phyloP scores from a whole-genome alignment of 1,140 invertebrate species.

The Zelostemma sp. region DNA sequence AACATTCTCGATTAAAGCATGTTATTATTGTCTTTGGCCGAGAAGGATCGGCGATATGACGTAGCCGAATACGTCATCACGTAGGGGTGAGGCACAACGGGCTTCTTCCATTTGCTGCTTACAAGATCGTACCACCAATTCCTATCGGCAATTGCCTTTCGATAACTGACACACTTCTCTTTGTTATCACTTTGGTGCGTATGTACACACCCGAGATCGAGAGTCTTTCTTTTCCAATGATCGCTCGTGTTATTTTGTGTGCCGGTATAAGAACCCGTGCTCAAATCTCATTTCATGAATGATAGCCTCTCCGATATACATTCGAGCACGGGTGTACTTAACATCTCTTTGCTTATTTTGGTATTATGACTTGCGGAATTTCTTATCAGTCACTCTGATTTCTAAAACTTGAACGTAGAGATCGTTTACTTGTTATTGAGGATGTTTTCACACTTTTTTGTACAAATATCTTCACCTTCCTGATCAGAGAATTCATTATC shows the following conservation, averaged over 20 bases:
- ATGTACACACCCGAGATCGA: conserved; percentile 7
- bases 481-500: background rate
- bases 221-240: conserved; percentile 3
- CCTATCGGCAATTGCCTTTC: conserved; percentile 26
- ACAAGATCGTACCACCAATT: conserved; percentile 37
- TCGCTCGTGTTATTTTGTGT: background rate
- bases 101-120: conserved; percentile 38
- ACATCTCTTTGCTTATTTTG: background rate
- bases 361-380: background rate
- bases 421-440: background rate
- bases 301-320: background rate
- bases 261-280: background rate
- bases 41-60: conserved; percentile 45
- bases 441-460: no score
- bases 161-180: conserved; percentile 32
- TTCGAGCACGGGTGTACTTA: background rate
- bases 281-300: background rate
- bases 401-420: background rate
- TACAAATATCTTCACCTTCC: background rate
- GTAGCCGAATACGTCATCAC: conserved; percentile 32
- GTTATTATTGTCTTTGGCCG: conserved; percentile 43
- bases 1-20: conserved; percentile 33
- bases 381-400: background rate
- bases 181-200: conserved; percentile 26
- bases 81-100: conserved; percentile 42